These are phyloP conservation scores for Leucopsar rothschildi DNA, from an alignment of 2,113 vertebrate species.

Conservation along the genomic window DNA sequence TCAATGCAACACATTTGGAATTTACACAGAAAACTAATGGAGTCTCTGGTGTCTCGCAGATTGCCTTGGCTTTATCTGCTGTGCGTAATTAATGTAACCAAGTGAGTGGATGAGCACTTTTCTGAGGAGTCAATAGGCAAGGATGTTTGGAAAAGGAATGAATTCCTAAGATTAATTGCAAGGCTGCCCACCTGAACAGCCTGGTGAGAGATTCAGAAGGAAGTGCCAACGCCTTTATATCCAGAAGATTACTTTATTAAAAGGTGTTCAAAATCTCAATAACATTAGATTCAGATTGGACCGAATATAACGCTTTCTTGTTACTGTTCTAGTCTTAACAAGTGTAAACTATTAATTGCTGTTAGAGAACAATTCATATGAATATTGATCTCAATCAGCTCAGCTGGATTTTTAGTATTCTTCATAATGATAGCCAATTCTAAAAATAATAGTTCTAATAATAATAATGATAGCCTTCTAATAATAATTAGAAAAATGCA, in stretches of 20 bases:
- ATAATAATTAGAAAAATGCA: conserved; percentile 45
- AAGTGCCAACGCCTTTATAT: neutral
- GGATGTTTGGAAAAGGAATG: neutral
- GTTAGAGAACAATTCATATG: conserved; percentile 1
- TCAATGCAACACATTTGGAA: neutral
- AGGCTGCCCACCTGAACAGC: neutral
- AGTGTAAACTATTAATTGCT: conserved; percentile 60
- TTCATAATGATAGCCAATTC: conserved; percentile 43
- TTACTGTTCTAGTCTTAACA: conserved; percentile 10
- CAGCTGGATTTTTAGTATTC: conserved; percentile 6
- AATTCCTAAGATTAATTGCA: conserved; percentile 11
- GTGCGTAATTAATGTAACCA: neutral
- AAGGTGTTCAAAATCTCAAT: conserved; percentile 13
- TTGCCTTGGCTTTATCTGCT: neutral
- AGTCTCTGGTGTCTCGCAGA: neutral
- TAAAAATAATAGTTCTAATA: conserved; percentile 23
- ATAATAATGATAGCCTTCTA: conserved; percentile 47
- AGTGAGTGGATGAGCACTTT: neutral
- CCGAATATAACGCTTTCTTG: conserved; percentile 37
- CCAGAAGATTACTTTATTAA: conserved; percentile 40
- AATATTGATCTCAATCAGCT: conserved; percentile 60
- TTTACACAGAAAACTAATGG: conserved; percentile 22
- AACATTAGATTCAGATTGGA: neutral
- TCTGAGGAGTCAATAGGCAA: neutral
- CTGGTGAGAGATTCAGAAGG: neutral